These are phyloP conservation scores for Thunnus thynnus DNA, from an alignment of 2,113 vertebrate species.

Conservation along the genomic window DNA sequence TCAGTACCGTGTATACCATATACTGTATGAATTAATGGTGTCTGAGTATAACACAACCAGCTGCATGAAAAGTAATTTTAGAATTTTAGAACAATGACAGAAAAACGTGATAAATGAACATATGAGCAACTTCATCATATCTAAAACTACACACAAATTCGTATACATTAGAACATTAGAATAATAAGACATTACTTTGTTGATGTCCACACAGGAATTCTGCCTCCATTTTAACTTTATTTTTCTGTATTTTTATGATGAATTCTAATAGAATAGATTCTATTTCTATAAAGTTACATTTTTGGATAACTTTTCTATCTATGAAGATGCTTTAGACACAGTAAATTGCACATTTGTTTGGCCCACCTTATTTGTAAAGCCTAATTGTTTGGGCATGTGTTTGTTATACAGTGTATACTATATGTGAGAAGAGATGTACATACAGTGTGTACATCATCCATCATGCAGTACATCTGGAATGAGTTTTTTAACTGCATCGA, in stretches of 20 bases:
- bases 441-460: background rate
- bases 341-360: background rate
- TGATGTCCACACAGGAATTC: background rate
- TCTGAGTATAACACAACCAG: too few relatives aligned
- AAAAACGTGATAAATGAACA: too few relatives aligned
- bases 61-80: too few relatives aligned
- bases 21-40: too few relatives aligned
- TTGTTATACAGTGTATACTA: background rate
- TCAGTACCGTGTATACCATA: too few relatives aligned
- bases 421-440: background rate
- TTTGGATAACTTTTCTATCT: too few relatives aligned
- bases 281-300: background rate
- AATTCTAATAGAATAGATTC: too few relatives aligned
- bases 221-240: background rate
- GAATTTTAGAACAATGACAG: too few relatives aligned
- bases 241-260: background rate
- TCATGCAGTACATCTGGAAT: background rate
- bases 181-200: too few relatives aligned
- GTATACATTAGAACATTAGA: too few relatives aligned
- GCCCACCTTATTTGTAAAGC: background rate
- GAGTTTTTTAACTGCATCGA: background rate
- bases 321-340: background rate
- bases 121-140: too few relatives aligned
- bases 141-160: too few relatives aligned
- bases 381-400: background rate